A percentile compares a stretch with the other conserved stretches of the same genome.
Evolutionary conservation across 2,113 vertebrate genomes (phyloP).

Genomic region (Tapirus terrestris): DNA sequence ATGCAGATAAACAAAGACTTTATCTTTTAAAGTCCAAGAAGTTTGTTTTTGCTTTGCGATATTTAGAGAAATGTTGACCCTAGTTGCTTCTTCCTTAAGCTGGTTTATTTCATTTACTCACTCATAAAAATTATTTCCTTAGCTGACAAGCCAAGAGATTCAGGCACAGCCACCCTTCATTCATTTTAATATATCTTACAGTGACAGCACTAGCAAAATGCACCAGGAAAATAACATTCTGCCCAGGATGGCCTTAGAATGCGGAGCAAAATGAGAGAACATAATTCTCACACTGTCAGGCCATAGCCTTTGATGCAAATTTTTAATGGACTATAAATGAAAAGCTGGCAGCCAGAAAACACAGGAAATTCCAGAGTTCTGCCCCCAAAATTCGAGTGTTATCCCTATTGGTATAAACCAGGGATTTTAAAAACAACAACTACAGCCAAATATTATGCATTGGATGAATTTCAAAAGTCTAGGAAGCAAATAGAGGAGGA

Average conservation of each 20-base stretch:
- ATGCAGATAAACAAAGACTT: neutral
- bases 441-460: neutral
- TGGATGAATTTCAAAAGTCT: constrained; percentile 18
- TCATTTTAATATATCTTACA: constrained; percentile 1
- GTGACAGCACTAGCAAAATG: neutral
- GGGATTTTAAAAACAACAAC: neutral
- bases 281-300: neutral
- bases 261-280: neutral
- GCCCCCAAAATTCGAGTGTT: neutral
- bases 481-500: neutral
- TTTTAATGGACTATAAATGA: neutral
- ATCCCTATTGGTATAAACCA: neutral
- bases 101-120: neutral
- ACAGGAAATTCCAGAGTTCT: constrained; percentile 60
- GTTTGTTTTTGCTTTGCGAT: neutral
- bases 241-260: neutral
- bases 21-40: neutral
- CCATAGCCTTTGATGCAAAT: neutral
- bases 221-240: neutral
- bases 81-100: neutral
- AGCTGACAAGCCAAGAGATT: neutral
- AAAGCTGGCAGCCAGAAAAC: neutral
- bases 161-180: neutral
- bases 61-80: neutral
- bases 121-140: neutral